Conservation (phyloP, 2,113 vertebrate genomes). For the Petrocephalus microphthalmus region DNA sequence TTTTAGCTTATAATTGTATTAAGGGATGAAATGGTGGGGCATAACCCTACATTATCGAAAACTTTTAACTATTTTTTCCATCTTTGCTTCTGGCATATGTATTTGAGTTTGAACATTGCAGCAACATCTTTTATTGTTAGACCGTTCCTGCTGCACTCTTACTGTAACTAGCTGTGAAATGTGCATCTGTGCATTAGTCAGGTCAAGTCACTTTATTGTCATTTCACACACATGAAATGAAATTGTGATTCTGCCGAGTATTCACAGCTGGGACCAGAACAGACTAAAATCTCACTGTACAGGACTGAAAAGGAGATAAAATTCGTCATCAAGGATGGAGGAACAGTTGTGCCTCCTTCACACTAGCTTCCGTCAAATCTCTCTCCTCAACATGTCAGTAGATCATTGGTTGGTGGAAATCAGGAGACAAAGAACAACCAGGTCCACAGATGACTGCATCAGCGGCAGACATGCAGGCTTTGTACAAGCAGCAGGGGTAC, state of each 20-base stretch:
- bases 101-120: not conserved
- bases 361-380: not conserved
- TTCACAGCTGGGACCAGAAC: not conserved
- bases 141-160: not conserved
- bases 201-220: not conserved
- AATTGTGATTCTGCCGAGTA: not conserved
- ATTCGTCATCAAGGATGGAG: not conserved
- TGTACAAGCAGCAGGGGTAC: slow-evolving; percentile 36
- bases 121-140: not conserved
- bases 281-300: not conserved
- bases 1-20: not conserved
- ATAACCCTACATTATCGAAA: not conserved
- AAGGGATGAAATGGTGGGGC: not conserved
- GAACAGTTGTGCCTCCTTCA: not conserved
- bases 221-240: not conserved
- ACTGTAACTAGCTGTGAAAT: not conserved
- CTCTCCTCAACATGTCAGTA: not conserved
- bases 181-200: not conserved
- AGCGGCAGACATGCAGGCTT: not conserved
- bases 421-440: not conserved
- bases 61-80: not conserved
- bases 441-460: not conserved
- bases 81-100: not conserved
- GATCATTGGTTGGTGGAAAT: not conserved
- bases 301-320: not conserved